These are phyloP conservation scores for Drosophila macrospina DNA, from an alignment of 2,888 invertebrate genomes.

Conservation along the genomic window DNA sequence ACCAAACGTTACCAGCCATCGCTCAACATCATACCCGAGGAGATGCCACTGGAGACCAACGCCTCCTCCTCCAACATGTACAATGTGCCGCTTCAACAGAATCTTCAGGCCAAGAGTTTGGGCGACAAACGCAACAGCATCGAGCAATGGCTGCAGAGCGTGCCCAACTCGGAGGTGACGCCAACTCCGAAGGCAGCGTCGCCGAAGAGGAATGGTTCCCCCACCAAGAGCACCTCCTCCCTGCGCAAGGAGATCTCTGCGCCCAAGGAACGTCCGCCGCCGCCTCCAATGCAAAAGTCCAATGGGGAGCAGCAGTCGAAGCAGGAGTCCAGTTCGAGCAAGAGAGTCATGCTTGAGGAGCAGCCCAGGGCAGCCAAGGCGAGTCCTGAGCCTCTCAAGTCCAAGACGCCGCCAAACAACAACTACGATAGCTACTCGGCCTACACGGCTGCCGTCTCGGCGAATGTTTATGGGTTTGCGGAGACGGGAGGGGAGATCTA, in stretches of 20 bases:
- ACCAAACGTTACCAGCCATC: constrained; percentile 92
- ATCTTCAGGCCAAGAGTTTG: constrained; percentile 85
- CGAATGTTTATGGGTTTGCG: constrained; percentile 81
- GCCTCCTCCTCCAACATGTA: constrained; percentile 84
- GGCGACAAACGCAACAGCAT: constrained; percentile 92
- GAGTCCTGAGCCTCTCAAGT: constrained; percentile 46
- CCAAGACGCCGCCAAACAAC: constrained; percentile 30
- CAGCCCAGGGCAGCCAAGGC: constrained; percentile 31
- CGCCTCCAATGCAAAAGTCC: constrained; percentile 69
- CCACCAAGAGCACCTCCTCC: constrained; percentile 51
- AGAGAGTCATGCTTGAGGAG: neutral
- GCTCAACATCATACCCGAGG: constrained; percentile 93
- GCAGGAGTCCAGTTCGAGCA: constrained; percentile 1
- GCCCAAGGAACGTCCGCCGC: constrained; percentile 83
- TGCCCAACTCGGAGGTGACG: constrained; percentile 86
- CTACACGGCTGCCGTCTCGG: constrained; percentile 64
- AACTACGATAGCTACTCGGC: constrained; percentile 70
- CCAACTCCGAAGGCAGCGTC: constrained; percentile 23
- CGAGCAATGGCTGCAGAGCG: constrained; percentile 91
- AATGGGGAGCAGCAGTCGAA: constrained; percentile 17
- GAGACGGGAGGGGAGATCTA: constrained; percentile 83
- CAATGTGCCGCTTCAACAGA: constrained; percentile 86
- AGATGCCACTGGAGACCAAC: constrained; percentile 83
- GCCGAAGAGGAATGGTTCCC: constrained; percentile 46
- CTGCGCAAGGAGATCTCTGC: constrained; percentile 72